Percentiles rank a stretch among this genome's conserved stretches.
phyloP scores from a whole-genome alignment of 2,113 vertebrate genomes.

The Tiliqua scincoides region DNA sequence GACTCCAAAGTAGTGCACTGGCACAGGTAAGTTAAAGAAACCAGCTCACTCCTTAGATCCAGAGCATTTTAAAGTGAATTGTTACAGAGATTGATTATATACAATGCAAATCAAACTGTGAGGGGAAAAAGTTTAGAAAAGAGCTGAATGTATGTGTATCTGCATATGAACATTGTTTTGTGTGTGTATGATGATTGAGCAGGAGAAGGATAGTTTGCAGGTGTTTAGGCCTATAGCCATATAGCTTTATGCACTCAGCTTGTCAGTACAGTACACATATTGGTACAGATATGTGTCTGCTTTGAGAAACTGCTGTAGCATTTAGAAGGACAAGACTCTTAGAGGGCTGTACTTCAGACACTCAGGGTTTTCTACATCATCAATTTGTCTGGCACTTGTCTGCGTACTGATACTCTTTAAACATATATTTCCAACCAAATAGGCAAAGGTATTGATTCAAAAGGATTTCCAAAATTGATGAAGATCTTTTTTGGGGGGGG shows the following conservation, averaged over 20 bases:
- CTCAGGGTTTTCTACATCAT: neutral
- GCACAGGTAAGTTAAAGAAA: slow-evolving; percentile 4
- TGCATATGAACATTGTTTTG: neutral
- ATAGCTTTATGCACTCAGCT: neutral
- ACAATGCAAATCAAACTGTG: neutral
- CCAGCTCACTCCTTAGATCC: neutral
- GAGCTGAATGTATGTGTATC: neutral
- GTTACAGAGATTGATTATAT: neutral
- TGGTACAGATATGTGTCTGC: neutral
- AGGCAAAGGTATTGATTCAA: neutral
- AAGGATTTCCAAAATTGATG: neutral
- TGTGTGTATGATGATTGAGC: no score
- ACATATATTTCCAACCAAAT: neutral
- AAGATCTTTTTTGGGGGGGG: neutral
- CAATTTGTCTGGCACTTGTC: neutral
- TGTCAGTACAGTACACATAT: neutral
- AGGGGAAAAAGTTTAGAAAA: neutral
- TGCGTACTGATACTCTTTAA: neutral
- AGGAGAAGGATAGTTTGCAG: neutral
- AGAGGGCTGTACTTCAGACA: neutral
- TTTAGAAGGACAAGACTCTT: neutral
- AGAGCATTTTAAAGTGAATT: neutral
- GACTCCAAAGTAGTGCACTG: slow-evolving; percentile 6
- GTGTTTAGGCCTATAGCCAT: neutral
- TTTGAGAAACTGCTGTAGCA: neutral